These are phyloP conservation scores for Agrochola lychnidis DNA, from an alignment of 2,888 invertebrate species.

Conservation along the genomic window DNA sequence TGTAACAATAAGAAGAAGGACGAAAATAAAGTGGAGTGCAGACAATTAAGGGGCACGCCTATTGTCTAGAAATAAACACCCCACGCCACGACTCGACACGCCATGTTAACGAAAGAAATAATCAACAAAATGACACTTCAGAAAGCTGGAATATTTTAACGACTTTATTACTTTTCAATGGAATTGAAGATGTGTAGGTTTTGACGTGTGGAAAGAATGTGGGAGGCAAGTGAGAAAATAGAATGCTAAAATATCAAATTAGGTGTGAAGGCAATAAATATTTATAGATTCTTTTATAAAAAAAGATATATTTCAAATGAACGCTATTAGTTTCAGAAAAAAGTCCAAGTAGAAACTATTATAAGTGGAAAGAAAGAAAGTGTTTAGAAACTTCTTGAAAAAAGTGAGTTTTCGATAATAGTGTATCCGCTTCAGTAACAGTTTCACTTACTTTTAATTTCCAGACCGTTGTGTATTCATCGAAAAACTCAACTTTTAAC, in stretches of 20 bases:
- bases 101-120: conserved; percentile 66
- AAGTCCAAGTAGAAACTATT: neutral
- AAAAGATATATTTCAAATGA: neutral
- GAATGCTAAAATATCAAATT: conserved; percentile 17
- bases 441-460: conserved; percentile 24
- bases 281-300: neutral
- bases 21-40: conserved; percentile 72
- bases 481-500: conserved; percentile 61
- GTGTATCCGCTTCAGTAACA: neutral
- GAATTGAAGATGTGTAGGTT: conserved; percentile 41
- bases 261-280: neutral
- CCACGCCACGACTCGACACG: conserved; percentile 63
- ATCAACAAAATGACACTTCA: conserved; percentile 65
- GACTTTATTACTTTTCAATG: conserved; percentile 56
- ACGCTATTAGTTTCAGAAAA: neutral
- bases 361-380: neutral
- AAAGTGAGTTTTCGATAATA: neutral
- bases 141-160: conserved; percentile 59
- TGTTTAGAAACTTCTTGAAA: neutral
- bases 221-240: conserved; percentile 26
- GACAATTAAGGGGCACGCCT: conserved; percentile 76
- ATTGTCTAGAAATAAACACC: conserved; percentile 76
- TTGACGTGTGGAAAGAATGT: conserved; percentile 29
- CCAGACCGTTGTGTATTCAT: conserved; percentile 14
- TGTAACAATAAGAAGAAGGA: conserved; percentile 67